Percentiles rank a stretch among this genome's conserved stretches.
These are phyloP conservation scores for Trochalopteron elliotii DNA, from an alignment of 2,113 vertebrate species.

Conservation along the genomic window DNA sequence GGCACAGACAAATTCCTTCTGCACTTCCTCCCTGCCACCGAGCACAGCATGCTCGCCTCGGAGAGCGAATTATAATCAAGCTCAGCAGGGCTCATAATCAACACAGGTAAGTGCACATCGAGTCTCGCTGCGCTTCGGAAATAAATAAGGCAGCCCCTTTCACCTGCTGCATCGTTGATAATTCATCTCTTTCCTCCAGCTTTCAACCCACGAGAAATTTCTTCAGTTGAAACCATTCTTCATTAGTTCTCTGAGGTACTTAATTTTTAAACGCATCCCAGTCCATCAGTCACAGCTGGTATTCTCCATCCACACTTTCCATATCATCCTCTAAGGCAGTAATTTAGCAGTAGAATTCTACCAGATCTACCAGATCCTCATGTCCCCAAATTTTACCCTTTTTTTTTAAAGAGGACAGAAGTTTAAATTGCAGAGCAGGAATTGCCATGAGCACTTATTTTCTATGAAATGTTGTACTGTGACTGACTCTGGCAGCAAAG, in stretches of 20 bases:
- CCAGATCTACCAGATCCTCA: not conserved
- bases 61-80: constrained; percentile 20
- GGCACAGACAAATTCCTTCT: not conserved
- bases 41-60: not conserved
- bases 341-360: not conserved
- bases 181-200: not conserved
- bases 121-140: not conserved
- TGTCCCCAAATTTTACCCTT: not conserved
- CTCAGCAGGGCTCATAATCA: constrained; percentile 21
- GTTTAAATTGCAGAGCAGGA: not conserved
- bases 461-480: not conserved
- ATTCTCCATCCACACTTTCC: not conserved
- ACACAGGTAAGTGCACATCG: constrained; percentile 4
- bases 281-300: not conserved
- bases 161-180: not conserved
- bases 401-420: not conserved
- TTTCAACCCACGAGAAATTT: not conserved
- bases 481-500: not conserved
- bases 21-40: not conserved
- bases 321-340: not conserved
- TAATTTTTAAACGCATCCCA: not conserved
- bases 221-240: not conserved
- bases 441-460: not conserved
- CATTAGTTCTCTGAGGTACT: not conserved
- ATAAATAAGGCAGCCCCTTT: not conserved